These are phyloP conservation scores for Amphipoea lucens DNA, from an alignment of 2,888 invertebrate species.

Conservation along the genomic window DNA sequence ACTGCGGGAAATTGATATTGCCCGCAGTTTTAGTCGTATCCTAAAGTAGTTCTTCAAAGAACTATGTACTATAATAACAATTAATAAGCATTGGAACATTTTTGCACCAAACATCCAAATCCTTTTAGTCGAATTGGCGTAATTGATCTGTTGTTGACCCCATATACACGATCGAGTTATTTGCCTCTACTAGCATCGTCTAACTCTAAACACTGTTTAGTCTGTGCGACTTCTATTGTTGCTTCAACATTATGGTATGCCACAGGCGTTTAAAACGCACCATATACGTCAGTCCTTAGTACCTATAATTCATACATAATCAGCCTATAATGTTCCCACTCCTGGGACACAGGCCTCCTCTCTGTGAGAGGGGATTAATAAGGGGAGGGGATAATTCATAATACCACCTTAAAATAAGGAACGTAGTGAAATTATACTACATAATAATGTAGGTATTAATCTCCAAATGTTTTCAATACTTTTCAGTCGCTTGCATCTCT, in stretches of 20 bases:
- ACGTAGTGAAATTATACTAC: background rate
- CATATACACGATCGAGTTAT: background rate
- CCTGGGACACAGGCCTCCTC: too few relatives aligned
- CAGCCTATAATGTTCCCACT: too few relatives aligned
- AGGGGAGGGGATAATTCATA: too few relatives aligned
- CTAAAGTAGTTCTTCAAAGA: background rate
- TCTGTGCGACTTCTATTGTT: background rate
- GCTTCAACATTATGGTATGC: background rate
- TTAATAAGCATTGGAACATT: background rate
- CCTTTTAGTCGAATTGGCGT: background rate
- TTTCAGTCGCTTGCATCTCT: slow-evolving; percentile 7
- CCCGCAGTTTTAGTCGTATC: background rate
- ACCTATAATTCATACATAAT: background rate
- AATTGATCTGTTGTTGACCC: background rate
- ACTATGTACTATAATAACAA: background rate
- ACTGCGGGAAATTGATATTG: too few relatives aligned
- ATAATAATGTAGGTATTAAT: background rate
- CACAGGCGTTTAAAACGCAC: background rate
- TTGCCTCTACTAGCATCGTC: background rate
- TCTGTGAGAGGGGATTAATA: too few relatives aligned
- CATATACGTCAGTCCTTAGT: background rate
- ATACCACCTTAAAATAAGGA: background rate
- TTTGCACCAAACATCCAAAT: background rate
- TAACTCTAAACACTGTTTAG: background rate
- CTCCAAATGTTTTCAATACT: slow-evolving; percentile 11